Conservation (phyloP, 2,113 vertebrate species). For the Rhea pennata region DNA sequence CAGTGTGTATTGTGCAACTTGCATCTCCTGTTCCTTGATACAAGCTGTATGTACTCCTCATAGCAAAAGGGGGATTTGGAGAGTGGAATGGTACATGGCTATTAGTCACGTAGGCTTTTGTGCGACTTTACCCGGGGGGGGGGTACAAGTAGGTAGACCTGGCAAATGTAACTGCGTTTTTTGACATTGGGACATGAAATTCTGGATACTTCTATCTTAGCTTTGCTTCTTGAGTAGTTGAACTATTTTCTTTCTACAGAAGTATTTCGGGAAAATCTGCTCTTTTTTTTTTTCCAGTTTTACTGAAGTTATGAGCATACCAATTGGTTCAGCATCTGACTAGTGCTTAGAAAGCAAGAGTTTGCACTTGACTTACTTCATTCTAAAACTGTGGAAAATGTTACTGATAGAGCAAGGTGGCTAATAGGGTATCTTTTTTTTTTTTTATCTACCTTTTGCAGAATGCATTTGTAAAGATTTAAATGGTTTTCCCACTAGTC, state of each 20-base stretch:
- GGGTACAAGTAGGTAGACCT: background rate
- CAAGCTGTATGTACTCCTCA: background rate
- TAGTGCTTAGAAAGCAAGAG: background rate
- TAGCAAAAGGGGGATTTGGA: background rate
- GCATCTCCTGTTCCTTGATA: background rate
- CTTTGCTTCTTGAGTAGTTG: background rate
- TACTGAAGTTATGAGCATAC: background rate
- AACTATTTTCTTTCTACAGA: background rate
- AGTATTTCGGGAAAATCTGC: background rate
- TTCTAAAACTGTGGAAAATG: fast-evolving
- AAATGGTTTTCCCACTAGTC: background rate
- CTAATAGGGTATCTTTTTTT: background rate
- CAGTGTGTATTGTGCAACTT: background rate
- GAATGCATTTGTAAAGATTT: background rate
- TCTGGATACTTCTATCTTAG: background rate
- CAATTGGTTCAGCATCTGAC: background rate
- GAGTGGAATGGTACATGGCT: background rate
- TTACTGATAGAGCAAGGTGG: background rate
- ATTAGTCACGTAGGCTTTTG: background rate
- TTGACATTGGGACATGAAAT: background rate
- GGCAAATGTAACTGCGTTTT: background rate
- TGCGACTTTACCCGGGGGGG: background rate
- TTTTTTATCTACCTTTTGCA: background rate
- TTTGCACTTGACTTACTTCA: background rate
- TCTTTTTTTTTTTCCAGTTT: background rate